These are phyloP conservation scores for Labeo catla DNA, from an alignment of 2,113 vertebrate species.

Conservation along the genomic window DNA sequence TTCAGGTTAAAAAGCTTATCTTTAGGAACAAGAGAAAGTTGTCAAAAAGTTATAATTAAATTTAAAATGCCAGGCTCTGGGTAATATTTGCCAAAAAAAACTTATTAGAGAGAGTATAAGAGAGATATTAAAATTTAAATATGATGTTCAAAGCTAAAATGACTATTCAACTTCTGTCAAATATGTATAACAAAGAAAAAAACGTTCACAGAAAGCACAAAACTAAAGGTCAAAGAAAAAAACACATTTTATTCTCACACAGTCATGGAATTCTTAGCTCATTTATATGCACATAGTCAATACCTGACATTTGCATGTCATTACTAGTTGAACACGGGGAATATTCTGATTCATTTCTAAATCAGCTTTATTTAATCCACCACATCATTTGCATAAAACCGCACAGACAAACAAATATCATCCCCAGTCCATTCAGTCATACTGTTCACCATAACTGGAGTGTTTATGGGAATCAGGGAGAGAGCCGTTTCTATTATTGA, in stretches of 20 bases:
- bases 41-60: neutral
- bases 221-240: neutral
- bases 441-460: neutral
- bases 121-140: neutral
- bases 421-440: neutral
- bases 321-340: neutral
- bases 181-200: neutral
- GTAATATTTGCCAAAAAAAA: neutral
- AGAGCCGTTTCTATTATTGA: neutral
- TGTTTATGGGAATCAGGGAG: neutral
- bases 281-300: constrained; percentile 9
- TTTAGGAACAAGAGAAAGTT: neutral
- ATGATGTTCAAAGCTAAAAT: neutral
- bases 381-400: neutral
- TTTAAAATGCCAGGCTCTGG: neutral
- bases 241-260: neutral
- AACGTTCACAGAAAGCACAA: neutral
- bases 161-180: neutral
- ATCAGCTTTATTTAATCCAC: constrained; percentile 6
- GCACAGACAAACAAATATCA: neutral
- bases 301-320: constrained; percentile 21
- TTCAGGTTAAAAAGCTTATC: neutral
- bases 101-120: neutral
- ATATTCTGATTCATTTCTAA: constrained; percentile 24
- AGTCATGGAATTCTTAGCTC: neutral